These are phyloP conservation scores for Tyto alba DNA, from an alignment of 2,113 vertebrate species.

Conservation along the genomic window DNA sequence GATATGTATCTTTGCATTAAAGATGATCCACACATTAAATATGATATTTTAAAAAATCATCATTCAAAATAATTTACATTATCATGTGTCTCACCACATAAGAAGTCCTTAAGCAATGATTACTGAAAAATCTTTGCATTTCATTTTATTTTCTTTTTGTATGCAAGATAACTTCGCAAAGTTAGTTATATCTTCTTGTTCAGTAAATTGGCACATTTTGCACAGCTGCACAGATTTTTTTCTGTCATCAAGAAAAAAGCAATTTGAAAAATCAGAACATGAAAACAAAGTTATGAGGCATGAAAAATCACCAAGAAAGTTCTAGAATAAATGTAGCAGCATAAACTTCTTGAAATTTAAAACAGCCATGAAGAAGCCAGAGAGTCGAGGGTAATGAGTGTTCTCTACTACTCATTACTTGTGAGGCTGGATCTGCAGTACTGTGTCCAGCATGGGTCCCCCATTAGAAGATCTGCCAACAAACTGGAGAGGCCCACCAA, in stretches of 20 bases:
- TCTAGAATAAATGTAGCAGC: neutral
- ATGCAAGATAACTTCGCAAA: neutral
- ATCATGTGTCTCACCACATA: neutral
- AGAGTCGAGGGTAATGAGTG: neutral
- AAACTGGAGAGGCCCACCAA: neutral
- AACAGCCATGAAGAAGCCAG: neutral
- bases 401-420: neutral
- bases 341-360: neutral
- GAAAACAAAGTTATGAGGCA: neutral
- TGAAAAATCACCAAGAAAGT: neutral
- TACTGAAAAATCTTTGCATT: neutral
- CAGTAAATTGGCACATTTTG: neutral
- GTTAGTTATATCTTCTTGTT: neutral
- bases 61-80: neutral
- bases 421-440: neutral
- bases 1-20: neutral
- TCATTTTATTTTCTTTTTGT: neutral
- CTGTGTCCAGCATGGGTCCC: neutral
- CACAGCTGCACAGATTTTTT: neutral
- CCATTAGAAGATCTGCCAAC: neutral
- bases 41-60: neutral
- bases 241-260: neutral
- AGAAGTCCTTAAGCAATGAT: neutral
- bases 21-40: neutral
- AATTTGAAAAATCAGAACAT: neutral